A percentile compares a stretch with the other conserved stretches of the same genome.
phyloP scores from a whole-genome alignment of 2,888 invertebrate species.

The Xestia rhomboidea region DNA sequence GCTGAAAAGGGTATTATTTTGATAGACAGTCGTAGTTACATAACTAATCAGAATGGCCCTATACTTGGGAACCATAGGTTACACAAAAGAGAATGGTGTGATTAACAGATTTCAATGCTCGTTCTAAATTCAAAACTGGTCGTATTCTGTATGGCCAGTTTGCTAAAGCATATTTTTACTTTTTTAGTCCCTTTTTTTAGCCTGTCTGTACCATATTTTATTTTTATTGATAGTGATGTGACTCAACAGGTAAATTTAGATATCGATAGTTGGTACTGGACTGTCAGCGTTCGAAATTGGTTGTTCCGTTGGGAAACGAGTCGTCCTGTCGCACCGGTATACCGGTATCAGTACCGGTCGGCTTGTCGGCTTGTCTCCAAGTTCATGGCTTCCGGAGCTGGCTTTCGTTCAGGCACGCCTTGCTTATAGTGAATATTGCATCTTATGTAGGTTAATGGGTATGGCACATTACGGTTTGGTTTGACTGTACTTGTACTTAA shows the following conservation, averaged over 20 bases:
- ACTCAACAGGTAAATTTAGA: slow-evolving; percentile 54
- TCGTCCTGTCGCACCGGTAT: slow-evolving; percentile 70
- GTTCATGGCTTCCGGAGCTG: slow-evolving; percentile 66
- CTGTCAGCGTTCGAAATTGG: slow-evolving; percentile 74
- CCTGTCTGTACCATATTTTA: slow-evolving; percentile 26
- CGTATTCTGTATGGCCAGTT: slow-evolving; percentile 14
- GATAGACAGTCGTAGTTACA: slow-evolving; percentile 49
- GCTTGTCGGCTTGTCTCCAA: slow-evolving; percentile 58
- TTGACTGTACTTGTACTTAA: background rate
- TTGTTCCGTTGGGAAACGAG: slow-evolving; percentile 81
- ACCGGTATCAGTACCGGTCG: slow-evolving; percentile 51
- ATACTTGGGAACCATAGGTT: slow-evolving; percentile 24
- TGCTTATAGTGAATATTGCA: slow-evolving; percentile 23
- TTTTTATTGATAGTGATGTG: slow-evolving; percentile 57
- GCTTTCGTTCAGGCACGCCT: slow-evolving; percentile 61
- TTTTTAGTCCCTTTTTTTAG: background rate
- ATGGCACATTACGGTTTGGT: background rate
- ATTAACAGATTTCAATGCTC: slow-evolving; percentile 14
- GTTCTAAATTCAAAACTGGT: slow-evolving; percentile 29
- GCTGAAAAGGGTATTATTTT: slow-evolving; percentile 36
- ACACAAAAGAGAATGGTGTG: slow-evolving; percentile 34
- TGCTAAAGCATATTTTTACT: slow-evolving; percentile 12
- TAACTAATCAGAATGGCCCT: slow-evolving; percentile 16
- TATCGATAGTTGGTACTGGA: slow-evolving; percentile 65
- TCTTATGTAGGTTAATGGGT: slow-evolving; percentile 46